A percentile compares a stretch with the other conserved stretches of the same genome.
phyloP scores from a whole-genome alignment of 2,113 vertebrate genomes.

The Capra hircus region DNA sequence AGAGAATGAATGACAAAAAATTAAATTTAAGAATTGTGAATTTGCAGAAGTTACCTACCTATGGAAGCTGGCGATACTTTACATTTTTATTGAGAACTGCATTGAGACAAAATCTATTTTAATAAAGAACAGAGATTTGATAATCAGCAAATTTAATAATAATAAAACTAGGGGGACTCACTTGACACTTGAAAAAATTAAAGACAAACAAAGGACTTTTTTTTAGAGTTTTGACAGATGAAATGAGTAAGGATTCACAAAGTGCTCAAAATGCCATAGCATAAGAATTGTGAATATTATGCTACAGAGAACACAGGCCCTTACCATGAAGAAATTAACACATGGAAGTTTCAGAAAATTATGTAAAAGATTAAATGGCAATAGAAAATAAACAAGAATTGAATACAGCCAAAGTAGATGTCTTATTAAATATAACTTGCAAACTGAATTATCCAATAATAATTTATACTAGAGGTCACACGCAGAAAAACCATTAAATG shows the following conservation, averaged over 20 bases:
- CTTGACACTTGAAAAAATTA: not conserved
- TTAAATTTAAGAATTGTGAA: not conserved
- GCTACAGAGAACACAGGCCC: not conserved
- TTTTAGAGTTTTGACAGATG: not conserved
- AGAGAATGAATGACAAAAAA: not conserved
- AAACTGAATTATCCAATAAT: not conserved
- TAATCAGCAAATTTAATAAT: conserved; percentile 22
- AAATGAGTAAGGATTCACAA: not conserved
- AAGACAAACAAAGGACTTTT: not conserved
- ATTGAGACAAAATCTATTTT: not conserved
- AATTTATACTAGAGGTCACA: not conserved
- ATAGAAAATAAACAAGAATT: not conserved
- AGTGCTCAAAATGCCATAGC: not conserved
- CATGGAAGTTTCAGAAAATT: not conserved
- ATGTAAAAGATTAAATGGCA: not conserved
- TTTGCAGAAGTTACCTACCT: not conserved
- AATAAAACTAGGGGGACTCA: not conserved
- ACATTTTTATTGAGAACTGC: not conserved
- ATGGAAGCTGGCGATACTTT: not conserved
- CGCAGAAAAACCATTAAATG: not conserved
- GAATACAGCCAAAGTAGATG: not conserved
- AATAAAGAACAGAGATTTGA: not conserved
- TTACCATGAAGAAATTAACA: not conserved
- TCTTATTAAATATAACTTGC: not conserved
- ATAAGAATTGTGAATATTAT: not conserved